Evolutionary conservation across 1,140 invertebrate species (phyloP), one percentile per base, ranked within the genome.

Genomic region (Drosophila azteca): DNA sequence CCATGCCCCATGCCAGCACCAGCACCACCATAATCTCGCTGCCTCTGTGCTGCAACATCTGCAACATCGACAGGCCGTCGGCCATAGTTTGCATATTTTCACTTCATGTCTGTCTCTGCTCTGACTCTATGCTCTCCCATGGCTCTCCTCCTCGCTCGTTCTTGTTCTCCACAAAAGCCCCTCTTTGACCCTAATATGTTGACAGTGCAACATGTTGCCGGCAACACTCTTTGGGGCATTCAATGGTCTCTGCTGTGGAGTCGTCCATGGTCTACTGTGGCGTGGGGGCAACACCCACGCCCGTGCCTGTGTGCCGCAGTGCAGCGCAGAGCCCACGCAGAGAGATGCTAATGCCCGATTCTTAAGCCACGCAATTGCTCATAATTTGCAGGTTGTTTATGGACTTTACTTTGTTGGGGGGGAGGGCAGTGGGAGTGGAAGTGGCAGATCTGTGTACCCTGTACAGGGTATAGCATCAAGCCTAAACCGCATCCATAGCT

Each of bases 321-420:
- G 31, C 11, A 13, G 31, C 8, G 8, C 22, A 7, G 9, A 29
- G 52, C 79, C 79, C 79, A 83, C 79, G 63, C 77, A 51, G 43
- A 11, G 65, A 59, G 67, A 70, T 70, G 52, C 48, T 70, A 70
- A 70, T 70, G 49, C 67, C 67, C 54, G 73, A 63, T 76, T 61
- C 64, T 61, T 61, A 29, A 22, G 52, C 69, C 51, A 60, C 51
- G 52, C 71, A 80, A 80, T 75, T 63, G 75, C 62, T 64, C 65
- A 84, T 83, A 84, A 85, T 80, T 84, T 77, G 81, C 80, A 80
- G 77, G 71, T 77, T 79, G 65, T 49, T 63, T 54, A 41, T 52
- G 17, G 54, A 22, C 44, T 53, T 11, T 11, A n/a, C n/a, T 15
- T 31, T 51, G 5, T 4, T 0, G 22, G 4, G 20, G 31, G 17